Base-by-base conservation (phyloP, 2,888 invertebrate genomes). In the Scrobipalpa costella region DNA sequence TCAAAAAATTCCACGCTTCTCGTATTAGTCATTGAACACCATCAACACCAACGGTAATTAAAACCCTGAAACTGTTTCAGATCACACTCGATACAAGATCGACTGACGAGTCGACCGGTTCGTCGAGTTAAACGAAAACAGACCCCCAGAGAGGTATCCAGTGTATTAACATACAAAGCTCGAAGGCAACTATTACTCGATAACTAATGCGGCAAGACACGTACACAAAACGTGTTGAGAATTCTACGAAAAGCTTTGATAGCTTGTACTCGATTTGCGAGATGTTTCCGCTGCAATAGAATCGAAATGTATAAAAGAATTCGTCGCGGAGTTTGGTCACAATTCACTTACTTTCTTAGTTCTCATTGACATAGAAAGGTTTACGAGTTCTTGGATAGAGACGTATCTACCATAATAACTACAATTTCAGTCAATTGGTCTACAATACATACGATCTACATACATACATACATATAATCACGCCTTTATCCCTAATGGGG, bases 91-190 rank as follows among this genome's bases (percentile, higher is more conserved):
- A 55, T 55, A 34, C 15, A 6, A 34, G n/a, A 34, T 5, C 21
- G 55, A 27, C 21, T 59, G 58, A 44, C 58, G 36, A 2, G 44
- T 40, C 52, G 60, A 38, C 55, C 63, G 8, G 19, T 21, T 27
- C 50, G 21, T 49, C 9, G 19, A 19, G 17, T 49, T 49, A 33
- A 55, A 62, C 62, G 59, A 44, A 60, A 60, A 65, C 57, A 64
- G 66, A 67, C 67, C 69, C 65, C 67, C 68, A 55, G 58, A 59
- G 66, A 66, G 55, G 62, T 62, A 62, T 64, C 63, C 59, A 59
- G 44, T 33, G 50, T 65, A 74, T 72, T 72, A 68, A 62, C 71
- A 73, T 71, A 73, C 73, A 74, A 73, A 70, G 71, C 66, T 66
- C 55, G 40, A 40, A 52, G 33, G 52, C 52, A 55, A 36, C 57